phyloP scores from a whole-genome alignment of 2,888 invertebrate species.

The Augiades crinisus region DNA sequence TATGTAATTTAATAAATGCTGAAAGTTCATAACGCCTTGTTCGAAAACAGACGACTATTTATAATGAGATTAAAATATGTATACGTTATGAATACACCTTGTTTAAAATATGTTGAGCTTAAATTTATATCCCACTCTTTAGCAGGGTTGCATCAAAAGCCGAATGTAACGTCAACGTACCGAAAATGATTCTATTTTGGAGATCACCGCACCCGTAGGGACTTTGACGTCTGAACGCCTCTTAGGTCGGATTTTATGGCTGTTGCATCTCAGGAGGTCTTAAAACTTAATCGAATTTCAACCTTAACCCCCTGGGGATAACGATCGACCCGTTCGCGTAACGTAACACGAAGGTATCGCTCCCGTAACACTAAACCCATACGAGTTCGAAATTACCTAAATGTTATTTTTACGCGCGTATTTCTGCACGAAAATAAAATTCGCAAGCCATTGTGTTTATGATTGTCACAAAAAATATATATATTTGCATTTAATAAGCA shows the following conservation, averaged over 20 bases:
- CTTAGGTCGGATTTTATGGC: slow-evolving; percentile 25
- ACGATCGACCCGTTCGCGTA: slow-evolving; percentile 1
- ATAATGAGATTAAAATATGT: no score
- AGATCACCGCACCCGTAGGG: slow-evolving; percentile 36
- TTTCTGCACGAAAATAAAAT: neutral
- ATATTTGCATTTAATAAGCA: slow-evolving; percentile 4
- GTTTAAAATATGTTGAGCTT: neutral
- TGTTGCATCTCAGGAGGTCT: slow-evolving; percentile 13
- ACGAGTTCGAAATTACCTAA: neutral
- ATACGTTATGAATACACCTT: no score
- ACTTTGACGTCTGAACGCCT: slow-evolving; percentile 34
- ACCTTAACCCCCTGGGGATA: slow-evolving; percentile 7
- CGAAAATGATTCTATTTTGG: slow-evolving; percentile 40
- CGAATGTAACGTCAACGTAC: slow-evolving; percentile 38
- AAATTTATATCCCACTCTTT: slow-evolving; percentile 13
- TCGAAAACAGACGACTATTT: no score
- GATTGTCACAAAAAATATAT: neutral
- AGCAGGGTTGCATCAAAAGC: slow-evolving; percentile 33
- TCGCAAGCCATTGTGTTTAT: neutral
- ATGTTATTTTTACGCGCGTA: neutral
- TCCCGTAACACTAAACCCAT: slow-evolving; percentile 11
- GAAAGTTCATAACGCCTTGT: no score
- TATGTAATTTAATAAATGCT: no score
- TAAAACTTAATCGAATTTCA: slow-evolving; percentile 18
- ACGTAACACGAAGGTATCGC: slow-evolving; percentile 7